These are phyloP conservation scores for Noctua janthe DNA, from an alignment of 2,888 invertebrate genomes.

Conservation along the genomic window DNA sequence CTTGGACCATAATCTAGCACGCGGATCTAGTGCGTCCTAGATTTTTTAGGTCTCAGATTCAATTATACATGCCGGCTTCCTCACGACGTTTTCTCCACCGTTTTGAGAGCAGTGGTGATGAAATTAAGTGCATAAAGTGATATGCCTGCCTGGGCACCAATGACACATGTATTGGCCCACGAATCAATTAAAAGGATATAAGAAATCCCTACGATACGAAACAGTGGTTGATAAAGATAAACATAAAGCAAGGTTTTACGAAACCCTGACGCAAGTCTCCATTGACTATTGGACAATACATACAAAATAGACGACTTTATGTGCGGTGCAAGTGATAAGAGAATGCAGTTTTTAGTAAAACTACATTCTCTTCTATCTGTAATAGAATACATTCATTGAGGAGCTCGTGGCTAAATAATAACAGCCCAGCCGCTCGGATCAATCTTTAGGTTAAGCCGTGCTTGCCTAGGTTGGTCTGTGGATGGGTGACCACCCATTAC, in stretches of 20 bases:
- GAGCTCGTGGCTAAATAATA: no score
- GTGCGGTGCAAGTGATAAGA: slow-evolving; percentile 39
- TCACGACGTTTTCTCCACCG: not conserved
- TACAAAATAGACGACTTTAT: slow-evolving; percentile 67
- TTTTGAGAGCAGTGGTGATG: not conserved
- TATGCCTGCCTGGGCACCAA: not conserved
- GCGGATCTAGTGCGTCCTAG: not conserved
- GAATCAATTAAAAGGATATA: not conserved
- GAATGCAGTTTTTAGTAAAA: not conserved
- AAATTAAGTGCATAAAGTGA: not conserved
- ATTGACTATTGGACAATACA: slow-evolving; percentile 65
- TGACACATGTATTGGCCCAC: not conserved
- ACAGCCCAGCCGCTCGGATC: no score
- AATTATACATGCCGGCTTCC: not conserved
- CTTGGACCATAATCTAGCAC: not conserved
- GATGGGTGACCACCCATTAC: no score
- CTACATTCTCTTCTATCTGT: no score
- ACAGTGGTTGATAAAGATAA: slow-evolving; percentile 38
- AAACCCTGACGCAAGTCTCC: slow-evolving; percentile 58
- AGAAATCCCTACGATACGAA: not conserved
- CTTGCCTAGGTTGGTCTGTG: no score
- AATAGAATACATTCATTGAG: no score
- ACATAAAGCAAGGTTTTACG: slow-evolving; percentile 56
- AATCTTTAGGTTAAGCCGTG: no score
- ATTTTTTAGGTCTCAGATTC: not conserved